Evolutionary conservation across 2,888 invertebrate genomes (phyloP).

Genomic region (Cremastinae sp.): DNA sequence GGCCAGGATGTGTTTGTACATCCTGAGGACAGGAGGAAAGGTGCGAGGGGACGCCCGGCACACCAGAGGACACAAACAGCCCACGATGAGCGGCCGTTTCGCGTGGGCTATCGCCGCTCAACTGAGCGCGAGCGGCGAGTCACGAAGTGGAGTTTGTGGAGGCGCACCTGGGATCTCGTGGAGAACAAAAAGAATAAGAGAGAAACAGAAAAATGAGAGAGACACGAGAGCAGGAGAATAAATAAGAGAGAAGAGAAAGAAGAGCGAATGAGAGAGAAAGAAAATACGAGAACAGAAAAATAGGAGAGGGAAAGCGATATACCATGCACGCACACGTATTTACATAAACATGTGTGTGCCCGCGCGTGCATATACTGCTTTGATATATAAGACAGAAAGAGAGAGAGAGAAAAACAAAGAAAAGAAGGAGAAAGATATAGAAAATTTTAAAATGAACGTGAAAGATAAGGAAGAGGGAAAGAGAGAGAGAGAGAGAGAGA

Average conservation of each 20-base stretch:
- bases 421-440: no score
- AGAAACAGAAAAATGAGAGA: neutral
- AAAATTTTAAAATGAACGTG: no score
- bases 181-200: conserved; percentile 16
- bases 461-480: no score
- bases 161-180: conserved; percentile 70
- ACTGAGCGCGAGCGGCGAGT: conserved; percentile 68
- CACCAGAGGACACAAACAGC: conserved; percentile 47
- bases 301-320: no score
- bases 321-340: no score
- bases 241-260: conserved; percentile 14
- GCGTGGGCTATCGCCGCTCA: conserved; percentile 67
- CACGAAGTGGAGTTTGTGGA: no score
- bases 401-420: no score
- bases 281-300: no score
- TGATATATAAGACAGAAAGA: no score
- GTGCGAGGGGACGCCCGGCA: neutral
- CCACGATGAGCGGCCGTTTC: conserved; percentile 59
- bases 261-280: conserved; percentile 9
- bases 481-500: conserved; percentile 5
- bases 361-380: no score
- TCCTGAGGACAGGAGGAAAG: conserved; percentile 21
- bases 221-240: conserved; percentile 4
- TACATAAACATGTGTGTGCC: no score
- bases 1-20: conserved; percentile 43